Base-by-base conservation (phyloP, 2,888 invertebrate species). In the Sphaeridia pumilis region DNA sequence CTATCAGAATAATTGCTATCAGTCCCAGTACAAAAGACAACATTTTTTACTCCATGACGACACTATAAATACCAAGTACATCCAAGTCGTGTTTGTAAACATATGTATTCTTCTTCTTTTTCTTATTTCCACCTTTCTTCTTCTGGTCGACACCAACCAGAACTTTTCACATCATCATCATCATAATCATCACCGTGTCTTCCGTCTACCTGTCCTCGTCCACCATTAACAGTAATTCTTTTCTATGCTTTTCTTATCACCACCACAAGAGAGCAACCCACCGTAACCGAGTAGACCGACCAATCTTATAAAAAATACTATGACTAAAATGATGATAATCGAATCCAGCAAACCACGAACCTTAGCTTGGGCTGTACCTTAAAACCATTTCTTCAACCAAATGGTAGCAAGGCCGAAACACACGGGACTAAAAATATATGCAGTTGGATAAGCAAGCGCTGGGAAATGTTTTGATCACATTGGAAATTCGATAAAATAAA, bases 1-100 rank as follows among this genome's bases (percentile, higher is more conserved):
- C 61, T 64, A 64, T 64, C 61, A 64, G 62, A 64, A 64, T 64
- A 64, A 64, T 64, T 64, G 64, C 57, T 57, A 58, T 60, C 58
- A 57, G 54, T 57, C 58, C 47, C 45, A 49, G 47, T 41, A 54
- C 52, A 56, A 56, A 58, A 56, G 55, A 56, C 58, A 52, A 48
- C 46, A 54, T 58, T 58, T 56, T 56, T 58, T 58, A 54, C 49
- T 27, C 49, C 50, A 28, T 49, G 54, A 54, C 53, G 54, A 53
- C 51, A 54, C 54, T 54, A 57, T 51, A 57, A 57, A 57, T 54
- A 57, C 46, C 28, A n/a, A n/a, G n/a, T n/a, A n/a, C n/a, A n/a
- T n/a, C n/a, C n/a, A n/a, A n/a, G n/a, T n/a, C n/a, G n/a, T n/a
- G n/a, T n/a, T n/a, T n/a, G n/a, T n/a, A n/a, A n/a, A n/a, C n/a